Conservation (phyloP, 2,113 vertebrate species). For the Mesocricetus auratus region DNA sequence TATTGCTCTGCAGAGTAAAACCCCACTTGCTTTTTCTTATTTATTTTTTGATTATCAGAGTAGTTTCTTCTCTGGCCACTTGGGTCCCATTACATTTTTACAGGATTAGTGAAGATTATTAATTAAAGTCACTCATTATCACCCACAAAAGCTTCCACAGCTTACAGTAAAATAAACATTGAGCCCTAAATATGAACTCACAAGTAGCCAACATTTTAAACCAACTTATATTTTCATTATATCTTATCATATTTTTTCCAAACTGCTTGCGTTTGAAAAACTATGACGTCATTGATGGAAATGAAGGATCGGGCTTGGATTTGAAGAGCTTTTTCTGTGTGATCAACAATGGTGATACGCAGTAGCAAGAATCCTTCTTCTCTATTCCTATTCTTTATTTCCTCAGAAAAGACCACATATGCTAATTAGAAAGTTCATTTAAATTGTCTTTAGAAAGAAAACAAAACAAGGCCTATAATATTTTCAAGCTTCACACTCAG, state of each 20-base stretch:
- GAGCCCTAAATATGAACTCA: background rate
- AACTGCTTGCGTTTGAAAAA: background rate
- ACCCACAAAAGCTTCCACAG: background rate
- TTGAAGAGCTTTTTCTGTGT: conserved; percentile 10
- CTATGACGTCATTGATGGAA: background rate
- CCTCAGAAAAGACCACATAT: background rate
- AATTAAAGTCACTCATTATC: conserved; percentile 7
- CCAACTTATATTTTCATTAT: conserved; percentile 30
- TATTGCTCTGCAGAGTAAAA: background rate
- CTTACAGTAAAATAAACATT: background rate
- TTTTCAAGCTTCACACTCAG: background rate
- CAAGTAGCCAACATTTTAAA: background rate
- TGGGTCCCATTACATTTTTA: background rate
- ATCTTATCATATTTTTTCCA: background rate
- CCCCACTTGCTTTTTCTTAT: background rate
- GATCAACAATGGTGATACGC: background rate
- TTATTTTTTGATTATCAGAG: background rate
- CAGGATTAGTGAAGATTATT: conserved; percentile 12
- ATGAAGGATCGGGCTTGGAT: background rate
- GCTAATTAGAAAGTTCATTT: background rate
- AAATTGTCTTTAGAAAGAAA: background rate
- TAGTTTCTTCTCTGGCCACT: conserved; percentile 12
- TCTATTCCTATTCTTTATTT: background rate
- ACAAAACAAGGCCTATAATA: background rate
- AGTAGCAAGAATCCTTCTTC: background rate